Evolutionary conservation across 2,797 vertebrate species (phyloP).

Genomic region (Acipenser oxyrinchus): DNA sequence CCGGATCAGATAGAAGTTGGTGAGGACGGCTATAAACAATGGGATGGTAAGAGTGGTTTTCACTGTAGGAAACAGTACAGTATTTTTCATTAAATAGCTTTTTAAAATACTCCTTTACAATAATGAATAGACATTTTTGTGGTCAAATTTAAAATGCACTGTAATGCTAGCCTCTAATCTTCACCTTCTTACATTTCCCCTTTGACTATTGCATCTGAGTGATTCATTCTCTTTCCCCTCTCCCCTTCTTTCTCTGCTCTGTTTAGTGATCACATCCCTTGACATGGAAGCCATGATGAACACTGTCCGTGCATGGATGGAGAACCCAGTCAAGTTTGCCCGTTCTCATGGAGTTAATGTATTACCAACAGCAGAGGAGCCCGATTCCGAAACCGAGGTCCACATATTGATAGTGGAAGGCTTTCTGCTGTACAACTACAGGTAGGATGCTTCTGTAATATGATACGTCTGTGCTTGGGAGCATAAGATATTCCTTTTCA

Average conservation of each 20-base stretch:
- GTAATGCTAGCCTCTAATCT: neutral
- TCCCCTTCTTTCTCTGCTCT: slow-evolving; percentile 16
- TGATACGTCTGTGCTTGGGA: too few species aligned
- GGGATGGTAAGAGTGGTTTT: slow-evolving; percentile 91
- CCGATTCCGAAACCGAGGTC: slow-evolving; percentile 47
- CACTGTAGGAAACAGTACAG: slow-evolving; percentile 56
- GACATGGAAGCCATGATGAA: slow-evolving; percentile 93
- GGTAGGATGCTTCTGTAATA: slow-evolving; percentile 44
- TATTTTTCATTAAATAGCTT: slow-evolving; percentile 37
- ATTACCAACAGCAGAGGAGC: slow-evolving; percentile 37
- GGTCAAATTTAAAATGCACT: neutral
- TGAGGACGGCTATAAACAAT: slow-evolving; percentile 97
- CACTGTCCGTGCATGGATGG: slow-evolving; percentile 78
- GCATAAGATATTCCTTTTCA: too few species aligned
- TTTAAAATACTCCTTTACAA: slow-evolving; percentile 13
- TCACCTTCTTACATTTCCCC: slow-evolving; percentile 8
- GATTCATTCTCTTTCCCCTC: neutral
- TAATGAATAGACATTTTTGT: neutral
- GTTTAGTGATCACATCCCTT: slow-evolving; percentile 74
- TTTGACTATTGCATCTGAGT: slow-evolving; percentile 5
- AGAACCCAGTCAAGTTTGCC: slow-evolving; percentile 85
- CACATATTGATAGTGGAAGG: slow-evolving; percentile 88
- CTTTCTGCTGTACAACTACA: slow-evolving; percentile 87
- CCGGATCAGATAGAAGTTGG: slow-evolving; percentile 97
- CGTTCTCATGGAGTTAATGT: slow-evolving; percentile 74